Base-by-base conservation (phyloP, 2,113 vertebrate species). In the Odocoileus hemionus region DNA sequence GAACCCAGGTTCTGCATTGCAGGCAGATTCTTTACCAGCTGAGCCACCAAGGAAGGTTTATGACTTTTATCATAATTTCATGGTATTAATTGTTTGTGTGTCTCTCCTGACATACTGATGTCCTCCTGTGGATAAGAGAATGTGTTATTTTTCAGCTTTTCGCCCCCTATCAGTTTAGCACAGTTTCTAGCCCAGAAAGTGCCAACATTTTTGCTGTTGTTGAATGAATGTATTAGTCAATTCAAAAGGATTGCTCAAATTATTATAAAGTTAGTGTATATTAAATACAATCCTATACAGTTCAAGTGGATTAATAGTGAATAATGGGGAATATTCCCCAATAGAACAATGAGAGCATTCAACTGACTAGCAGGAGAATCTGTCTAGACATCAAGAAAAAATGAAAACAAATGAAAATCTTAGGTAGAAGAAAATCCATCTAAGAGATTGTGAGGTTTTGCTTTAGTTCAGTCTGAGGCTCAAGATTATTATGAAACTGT, bases 291-390 rank as follows among this genome's bases (percentile, higher is more conserved):
- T 47, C 43, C 33, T 94, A 21, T 60, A 47, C 17, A 39, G 43
- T 85, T 78, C 60, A 78, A 95, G 55, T 90, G 54, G 33, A n/a
- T 60, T 92, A 91, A 57, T n/a, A 47, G 36, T 91, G 89, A 96
- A 52, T 91, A 91, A 47, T 39, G 67, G 50, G 36, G n/a, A 54
- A 7, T 82, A 36, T 54, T 94, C 90, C 95, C 89, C 61, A 33
- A 1, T 8, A 85, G 58, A 97, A 95, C 95, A 97, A 95, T 89
- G 86, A 57, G 5, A 43, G 33, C 80, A 94, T 96, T 97, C 95
- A 97, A 3, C 47, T 91, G n/a, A 78, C 58, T 45, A 36, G 54
- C 61, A 39, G 67, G 74, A 60, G 30, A 60, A 57, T 78, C 90
- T 90, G 67, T 91, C 88, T 93, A 86, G 67, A 89, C 61, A 74